Evolutionary conservation across 2,888 invertebrate species (phyloP), one percentile per base, ranked within the genome.

Genomic region (Dicyrtomina minuta): DNA sequence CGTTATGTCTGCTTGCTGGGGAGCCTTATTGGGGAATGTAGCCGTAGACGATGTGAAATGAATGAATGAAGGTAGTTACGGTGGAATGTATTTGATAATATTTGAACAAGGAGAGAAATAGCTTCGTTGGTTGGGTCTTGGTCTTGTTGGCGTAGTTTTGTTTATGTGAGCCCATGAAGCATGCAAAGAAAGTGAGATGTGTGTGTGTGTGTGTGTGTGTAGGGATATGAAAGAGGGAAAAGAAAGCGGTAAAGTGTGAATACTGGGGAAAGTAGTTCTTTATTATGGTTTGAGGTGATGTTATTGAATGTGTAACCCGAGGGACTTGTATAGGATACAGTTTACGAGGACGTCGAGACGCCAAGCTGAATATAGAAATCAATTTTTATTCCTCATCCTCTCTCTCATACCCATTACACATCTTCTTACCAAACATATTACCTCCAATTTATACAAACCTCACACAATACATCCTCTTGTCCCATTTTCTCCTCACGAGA

Each of bases 271-370:
- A 43, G 55, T 26, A 56, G 55, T 24, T 55, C 56, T 65, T 65
- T 65, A 65, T 65, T 65, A 55, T 65, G 53, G 65, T 65, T 65
- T 65, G 65, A 55, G 65, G 65, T 65, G 33, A 65, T 24, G 55
- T 55, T 65, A 65, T 65, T 65, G 65, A 65, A 65, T 65, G 55
- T 53, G 56, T 55, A 56, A 43, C 65, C 65, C 65, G 4, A 65
- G 65, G 56, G 65, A 65, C 65, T 20, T 43, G 65, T 65, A n/a
- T n/a, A 65, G 51, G 65, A 65, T 65, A 65, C 55, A 65, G 55
- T 65, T 65, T 65, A 65, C 65, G 65, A 65, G 65, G 65, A 65
- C 56, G 65, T 56, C 53, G 65, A 56, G 55, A 55, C 55, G 56
- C 65, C 65, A 55, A 43, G 24, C 39, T 55, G 65, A 53, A 65